Evolutionary conservation across 1,140 invertebrate species (phyloP).

Genomic region (Physella acuta): DNA sequence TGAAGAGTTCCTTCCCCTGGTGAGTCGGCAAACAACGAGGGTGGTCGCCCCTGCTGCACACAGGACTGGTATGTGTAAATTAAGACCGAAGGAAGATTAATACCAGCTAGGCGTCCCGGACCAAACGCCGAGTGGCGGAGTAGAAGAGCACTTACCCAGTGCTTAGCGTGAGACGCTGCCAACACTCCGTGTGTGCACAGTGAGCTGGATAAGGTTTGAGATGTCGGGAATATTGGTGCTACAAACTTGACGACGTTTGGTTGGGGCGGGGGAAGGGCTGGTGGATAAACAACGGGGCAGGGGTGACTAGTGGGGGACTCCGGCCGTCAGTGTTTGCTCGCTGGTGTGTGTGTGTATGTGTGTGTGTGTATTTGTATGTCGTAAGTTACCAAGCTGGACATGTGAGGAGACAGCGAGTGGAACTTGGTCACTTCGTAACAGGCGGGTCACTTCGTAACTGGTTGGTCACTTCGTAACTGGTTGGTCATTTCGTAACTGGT

Average conservation of each 20-base stretch:
- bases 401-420: too few relatives aligned
- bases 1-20: too few relatives aligned
- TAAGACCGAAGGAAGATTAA: neutral
- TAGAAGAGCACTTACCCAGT: neutral
- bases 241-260: neutral
- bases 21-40: too few relatives aligned
- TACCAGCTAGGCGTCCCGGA: neutral
- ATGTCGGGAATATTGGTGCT: neutral
- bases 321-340: constrained; percentile 5
- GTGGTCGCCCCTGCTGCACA: neutral
- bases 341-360: constrained; percentile 4
- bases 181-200: neutral
- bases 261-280: neutral
- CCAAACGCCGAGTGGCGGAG: neutral
- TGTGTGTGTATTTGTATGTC: neutral
- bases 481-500: neutral
- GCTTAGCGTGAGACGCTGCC: neutral
- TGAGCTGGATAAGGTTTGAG: neutral
- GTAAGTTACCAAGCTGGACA: too few relatives aligned
- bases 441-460: neutral
- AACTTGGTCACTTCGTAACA: neutral
- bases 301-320: neutral
- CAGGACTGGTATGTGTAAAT: neutral
- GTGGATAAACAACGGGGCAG: neutral
- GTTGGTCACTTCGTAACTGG: neutral